Conservation (phyloP, 2,113 vertebrate genomes). For the Lepus americanus region DNA sequence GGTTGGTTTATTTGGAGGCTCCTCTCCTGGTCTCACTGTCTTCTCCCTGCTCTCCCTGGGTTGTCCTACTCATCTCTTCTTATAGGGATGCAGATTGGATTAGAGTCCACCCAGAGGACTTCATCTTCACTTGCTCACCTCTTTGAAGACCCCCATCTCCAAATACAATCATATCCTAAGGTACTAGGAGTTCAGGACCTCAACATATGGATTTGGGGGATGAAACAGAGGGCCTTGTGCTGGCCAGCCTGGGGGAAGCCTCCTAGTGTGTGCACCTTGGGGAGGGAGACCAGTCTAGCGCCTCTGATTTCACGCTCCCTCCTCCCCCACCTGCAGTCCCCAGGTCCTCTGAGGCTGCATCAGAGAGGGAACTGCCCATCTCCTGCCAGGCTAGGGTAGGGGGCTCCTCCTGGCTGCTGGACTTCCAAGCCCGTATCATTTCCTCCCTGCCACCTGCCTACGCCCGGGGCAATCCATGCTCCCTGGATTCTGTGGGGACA, state of each 20-base stretch:
- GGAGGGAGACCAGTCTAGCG: rapidly evolving
- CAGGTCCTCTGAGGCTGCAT: not conserved
- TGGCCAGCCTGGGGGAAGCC: not conserved
- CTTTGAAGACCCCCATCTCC: not conserved
- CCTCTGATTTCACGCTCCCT: not conserved
- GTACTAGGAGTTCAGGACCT: not conserved
- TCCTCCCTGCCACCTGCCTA: not conserved
- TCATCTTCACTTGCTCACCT: not conserved
- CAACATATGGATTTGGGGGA: not conserved
- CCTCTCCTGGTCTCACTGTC: not conserved
- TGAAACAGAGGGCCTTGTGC: not conserved
- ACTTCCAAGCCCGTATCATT: not conserved
- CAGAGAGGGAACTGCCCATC: too few species aligned
- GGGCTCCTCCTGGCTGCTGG: not conserved
- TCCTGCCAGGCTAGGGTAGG: not conserved
- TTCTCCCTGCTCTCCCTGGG: not conserved
- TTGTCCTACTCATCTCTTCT: not conserved
- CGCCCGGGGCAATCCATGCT: not conserved
- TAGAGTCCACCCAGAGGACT: not conserved
- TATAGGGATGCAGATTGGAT: not conserved
- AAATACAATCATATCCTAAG: not conserved
- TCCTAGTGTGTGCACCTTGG: rapidly evolving
- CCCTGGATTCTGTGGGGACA: not conserved
- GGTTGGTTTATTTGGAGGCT: not conserved
- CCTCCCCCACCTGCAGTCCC: not conserved